Evolutionary conservation across 2,113 vertebrate species (phyloP).

Genomic region (Neolamprologus sp.): DNA sequence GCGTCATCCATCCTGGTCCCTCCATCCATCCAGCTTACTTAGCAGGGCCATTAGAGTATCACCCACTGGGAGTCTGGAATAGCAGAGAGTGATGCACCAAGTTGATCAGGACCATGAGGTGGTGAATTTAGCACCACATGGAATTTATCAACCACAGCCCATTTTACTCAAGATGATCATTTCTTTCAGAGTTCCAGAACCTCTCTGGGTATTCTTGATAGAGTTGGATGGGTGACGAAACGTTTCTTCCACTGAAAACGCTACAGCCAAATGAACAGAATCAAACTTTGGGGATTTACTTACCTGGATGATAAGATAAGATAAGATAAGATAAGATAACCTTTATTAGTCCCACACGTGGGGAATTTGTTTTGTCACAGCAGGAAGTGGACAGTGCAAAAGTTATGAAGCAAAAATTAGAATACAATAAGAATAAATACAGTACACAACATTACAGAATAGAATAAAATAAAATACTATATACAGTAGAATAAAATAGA

Average conservation of each 20-base stretch:
- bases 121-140: background rate
- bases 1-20: background rate
- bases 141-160: background rate
- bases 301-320: background rate
- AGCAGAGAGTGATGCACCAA: background rate
- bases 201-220: background rate
- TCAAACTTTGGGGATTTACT: background rate
- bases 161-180: background rate
- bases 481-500: no score
- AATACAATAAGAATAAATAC: no score
- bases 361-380: no score
- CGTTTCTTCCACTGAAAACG: background rate
- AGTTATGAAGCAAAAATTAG: no score
- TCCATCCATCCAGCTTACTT: background rate
- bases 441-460: fast-evolving
- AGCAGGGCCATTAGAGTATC: background rate
- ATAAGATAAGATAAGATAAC: no score
- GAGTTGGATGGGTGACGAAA: background rate
- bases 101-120: background rate
- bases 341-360: no score
- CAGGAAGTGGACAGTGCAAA: no score
- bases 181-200: background rate
- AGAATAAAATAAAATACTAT: no score
- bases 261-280: background rate
- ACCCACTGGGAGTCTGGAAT: background rate